Evolutionary conservation across 2,113 vertebrate species (phyloP), one percentile per base, ranked within the genome.

Genomic region (Aramus guarauna): DNA sequence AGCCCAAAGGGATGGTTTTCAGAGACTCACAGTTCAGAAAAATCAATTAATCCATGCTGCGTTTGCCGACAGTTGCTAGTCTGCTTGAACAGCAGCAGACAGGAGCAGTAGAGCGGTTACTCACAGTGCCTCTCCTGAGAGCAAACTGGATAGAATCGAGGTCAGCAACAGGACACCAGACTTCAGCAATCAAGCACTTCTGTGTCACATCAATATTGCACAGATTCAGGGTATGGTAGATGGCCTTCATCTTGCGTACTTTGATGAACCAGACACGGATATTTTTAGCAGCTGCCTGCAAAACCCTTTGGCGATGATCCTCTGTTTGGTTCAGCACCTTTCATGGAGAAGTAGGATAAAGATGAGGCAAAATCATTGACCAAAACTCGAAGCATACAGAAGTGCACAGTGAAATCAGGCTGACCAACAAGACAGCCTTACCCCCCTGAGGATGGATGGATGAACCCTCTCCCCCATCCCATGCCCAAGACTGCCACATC

Each of bases 201-300:
- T 99, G 99, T 2, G 99, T 99, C 93, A 99, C 99, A 0, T 99
- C 99, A 7, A 99, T 99, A 96, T 99, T 99, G 98, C 99, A 99
- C 76, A 99, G 98, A 96, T 99, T 99, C 80, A 99, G 98, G 30
- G 99, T 99, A 90, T 99, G 99, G 98, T 99, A 99, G 97, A 99
- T 99, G 24, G 99, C 99, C 98, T 99, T 99, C 99, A 99, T 99
- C 98, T 99, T 99, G 87, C 99, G 96, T 67, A 99, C 99, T 74
- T 99, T 99, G 97, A 99, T 99, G 97, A 99, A 99, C 99, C 99
- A 99, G n/a, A 99, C 99, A 0, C 99, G 98, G 78, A 99, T 98
- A 3, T 98, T 99, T 96, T 99, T 99, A 45, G 99, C 99, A 2
- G 99, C 99, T 3, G 99, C 99, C 97, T 99, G 99, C 77, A 99